Conservation (phyloP, 2,888 invertebrate species). For the Limnephilus rhombicus region DNA sequence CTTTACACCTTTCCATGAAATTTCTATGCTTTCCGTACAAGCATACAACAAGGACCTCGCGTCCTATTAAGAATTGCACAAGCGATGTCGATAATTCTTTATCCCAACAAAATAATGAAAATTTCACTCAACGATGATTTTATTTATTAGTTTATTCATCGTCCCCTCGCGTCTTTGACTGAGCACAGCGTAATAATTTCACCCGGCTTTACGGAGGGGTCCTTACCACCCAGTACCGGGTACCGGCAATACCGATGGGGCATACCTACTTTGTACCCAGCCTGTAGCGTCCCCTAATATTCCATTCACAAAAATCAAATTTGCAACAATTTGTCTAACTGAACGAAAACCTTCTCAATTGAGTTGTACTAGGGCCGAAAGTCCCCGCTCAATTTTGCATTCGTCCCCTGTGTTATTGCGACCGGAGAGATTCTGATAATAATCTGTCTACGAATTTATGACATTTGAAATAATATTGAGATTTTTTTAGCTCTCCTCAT, state of each 20-base stretch:
- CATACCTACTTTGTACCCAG: neutral
- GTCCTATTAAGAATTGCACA: neutral
- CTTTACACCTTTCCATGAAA: too few relatives aligned
- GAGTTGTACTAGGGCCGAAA: constrained; percentile 9
- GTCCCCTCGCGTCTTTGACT: neutral
- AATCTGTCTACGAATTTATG: neutral
- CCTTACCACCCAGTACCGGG: neutral
- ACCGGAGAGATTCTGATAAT: neutral
- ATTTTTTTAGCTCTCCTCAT: neutral
- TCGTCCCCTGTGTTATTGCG: neutral
- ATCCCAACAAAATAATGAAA: neutral
- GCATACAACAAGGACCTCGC: neutral
- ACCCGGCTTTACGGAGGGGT: neutral
- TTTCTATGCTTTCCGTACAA: neutral
- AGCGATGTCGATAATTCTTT: neutral
- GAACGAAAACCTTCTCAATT: constrained; percentile 60
- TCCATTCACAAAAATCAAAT: constrained; percentile 66
- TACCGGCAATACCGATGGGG: neutral
- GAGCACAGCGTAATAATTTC: neutral
- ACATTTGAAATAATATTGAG: constrained; percentile 25
- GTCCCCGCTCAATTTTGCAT: constrained; percentile 25
- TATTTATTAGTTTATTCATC: neutral
- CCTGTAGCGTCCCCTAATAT: constrained; percentile 57
- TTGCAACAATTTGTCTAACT: constrained; percentile 67
- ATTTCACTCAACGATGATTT: neutral